Percentiles rank a stretch among this genome's conserved stretches.
These are phyloP conservation scores for Cheirogaleus major DNA, from an alignment of 2,797 vertebrate genomes.

Conservation along the genomic window DNA sequence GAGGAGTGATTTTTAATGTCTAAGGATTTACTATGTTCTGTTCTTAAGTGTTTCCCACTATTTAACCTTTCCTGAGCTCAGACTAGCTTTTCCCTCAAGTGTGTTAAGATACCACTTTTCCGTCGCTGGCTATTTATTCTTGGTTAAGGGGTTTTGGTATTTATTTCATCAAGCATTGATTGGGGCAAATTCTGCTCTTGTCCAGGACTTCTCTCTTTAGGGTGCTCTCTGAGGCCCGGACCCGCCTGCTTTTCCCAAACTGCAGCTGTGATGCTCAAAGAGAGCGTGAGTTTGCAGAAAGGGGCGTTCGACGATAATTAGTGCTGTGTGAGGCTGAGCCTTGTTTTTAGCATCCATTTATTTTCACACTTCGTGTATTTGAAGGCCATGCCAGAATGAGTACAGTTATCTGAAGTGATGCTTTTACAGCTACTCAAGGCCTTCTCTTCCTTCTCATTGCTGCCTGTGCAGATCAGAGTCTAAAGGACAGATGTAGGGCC, in stretches of 20 bases:
- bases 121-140: neutral
- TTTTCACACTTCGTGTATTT: conserved; percentile 71
- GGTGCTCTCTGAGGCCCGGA: conserved; percentile 56
- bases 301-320: conserved; percentile 71
- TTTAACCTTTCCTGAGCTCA: neutral
- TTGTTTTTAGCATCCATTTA: conserved; percentile 67
- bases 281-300: conserved; percentile 72
- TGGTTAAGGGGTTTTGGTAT: neutral
- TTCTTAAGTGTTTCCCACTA: neutral
- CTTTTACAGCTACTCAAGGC: conserved; percentile 72
- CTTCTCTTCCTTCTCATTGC: conserved; percentile 67
- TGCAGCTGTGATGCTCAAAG: conserved; percentile 75
- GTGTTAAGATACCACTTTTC: neutral
- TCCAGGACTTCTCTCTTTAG: conserved; percentile 16
- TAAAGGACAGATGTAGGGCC: conserved; percentile 61
- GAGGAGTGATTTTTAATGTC: neutral
- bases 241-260: conserved; percentile 66
- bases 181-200: neutral
- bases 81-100: neutral
- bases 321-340: conserved; percentile 56
- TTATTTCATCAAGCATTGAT: neutral
- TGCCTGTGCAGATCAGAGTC: conserved; percentile 64
- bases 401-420: conserved; percentile 71
- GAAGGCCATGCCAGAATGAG: conserved; percentile 69
- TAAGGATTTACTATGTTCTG: neutral